phyloP scores from a whole-genome alignment of 1,140 invertebrate genomes.

The Argopecten irradians region DNA sequence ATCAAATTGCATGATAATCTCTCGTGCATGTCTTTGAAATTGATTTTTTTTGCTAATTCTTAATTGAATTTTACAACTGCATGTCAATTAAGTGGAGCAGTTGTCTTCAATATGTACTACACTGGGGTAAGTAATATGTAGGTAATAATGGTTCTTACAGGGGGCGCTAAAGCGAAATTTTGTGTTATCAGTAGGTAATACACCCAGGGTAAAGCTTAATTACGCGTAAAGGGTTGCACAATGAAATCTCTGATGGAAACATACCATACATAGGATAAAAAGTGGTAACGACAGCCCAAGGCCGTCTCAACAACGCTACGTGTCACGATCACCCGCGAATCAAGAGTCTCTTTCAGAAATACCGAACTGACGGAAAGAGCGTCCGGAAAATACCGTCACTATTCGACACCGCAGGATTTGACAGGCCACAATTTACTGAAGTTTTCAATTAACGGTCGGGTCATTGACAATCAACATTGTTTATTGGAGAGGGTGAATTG shows the following conservation, averaged over 20 bases:
- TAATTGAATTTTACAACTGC: too few relatives aligned
- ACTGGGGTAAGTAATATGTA: too few relatives aligned
- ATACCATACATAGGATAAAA: neutral
- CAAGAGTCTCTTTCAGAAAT: neutral
- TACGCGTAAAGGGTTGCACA: neutral
- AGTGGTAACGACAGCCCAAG: neutral
- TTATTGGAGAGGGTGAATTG: neutral
- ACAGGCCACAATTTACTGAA: neutral
- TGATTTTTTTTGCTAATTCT: too few relatives aligned
- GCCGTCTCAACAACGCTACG: neutral
- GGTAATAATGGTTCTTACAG: neutral
- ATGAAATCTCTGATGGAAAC: neutral
- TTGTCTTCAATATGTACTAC: neutral
- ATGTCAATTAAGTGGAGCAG: neutral
- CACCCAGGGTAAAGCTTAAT: neutral
- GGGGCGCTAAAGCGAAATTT: neutral
- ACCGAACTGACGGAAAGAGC: neutral
- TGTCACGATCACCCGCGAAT: neutral
- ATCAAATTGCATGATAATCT: too few relatives aligned
- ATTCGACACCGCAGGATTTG: constrained; percentile 5
- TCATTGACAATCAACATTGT: neutral
- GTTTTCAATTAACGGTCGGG: neutral
- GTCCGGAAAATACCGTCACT: neutral
- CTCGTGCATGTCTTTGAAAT: too few relatives aligned
- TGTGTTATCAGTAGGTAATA: neutral